phyloP scores from a whole-genome alignment of 2,113 vertebrate species.

The Sylvietta virens region DNA sequence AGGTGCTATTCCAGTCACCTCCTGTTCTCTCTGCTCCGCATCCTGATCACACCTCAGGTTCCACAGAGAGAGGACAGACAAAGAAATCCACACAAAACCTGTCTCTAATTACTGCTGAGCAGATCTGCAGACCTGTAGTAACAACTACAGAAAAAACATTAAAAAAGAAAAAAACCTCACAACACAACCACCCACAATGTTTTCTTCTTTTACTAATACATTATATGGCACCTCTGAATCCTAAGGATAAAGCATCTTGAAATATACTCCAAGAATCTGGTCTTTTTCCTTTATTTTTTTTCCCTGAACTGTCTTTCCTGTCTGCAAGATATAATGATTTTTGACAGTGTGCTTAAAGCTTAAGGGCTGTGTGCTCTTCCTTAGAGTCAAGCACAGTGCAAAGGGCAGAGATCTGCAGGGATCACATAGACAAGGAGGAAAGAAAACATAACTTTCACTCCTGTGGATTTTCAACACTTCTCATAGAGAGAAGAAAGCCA shows the following conservation, averaged over 20 bases:
- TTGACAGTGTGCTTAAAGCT: not conserved
- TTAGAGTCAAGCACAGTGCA: not conserved
- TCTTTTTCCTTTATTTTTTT: not conserved
- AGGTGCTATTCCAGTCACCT: not conserved
- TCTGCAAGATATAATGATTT: not conserved
- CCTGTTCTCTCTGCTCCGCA: not conserved
- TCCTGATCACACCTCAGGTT: not conserved
- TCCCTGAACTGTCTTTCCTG: not conserved
- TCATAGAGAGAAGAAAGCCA: not conserved
- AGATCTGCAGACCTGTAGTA: not conserved
- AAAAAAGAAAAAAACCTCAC: rapidly evolving
- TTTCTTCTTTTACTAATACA: not conserved
- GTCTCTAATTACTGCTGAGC: not conserved
- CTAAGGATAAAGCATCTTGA: not conserved
- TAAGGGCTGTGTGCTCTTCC: not conserved
- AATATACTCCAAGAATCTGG: not conserved
- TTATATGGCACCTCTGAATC: not conserved
- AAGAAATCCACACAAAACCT: not conserved
- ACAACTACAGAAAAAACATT: not conserved
- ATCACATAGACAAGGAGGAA: not conserved
- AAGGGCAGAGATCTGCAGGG: not conserved
- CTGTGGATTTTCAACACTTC: not conserved
- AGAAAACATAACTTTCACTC: not conserved
- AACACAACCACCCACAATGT: not conserved
- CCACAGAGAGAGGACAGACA: not conserved